Percentiles rank a stretch among this genome's conserved stretches.
Conservation (phyloP, 2,888 invertebrate genomes). For the Acanthopleura granulata region DNA sequence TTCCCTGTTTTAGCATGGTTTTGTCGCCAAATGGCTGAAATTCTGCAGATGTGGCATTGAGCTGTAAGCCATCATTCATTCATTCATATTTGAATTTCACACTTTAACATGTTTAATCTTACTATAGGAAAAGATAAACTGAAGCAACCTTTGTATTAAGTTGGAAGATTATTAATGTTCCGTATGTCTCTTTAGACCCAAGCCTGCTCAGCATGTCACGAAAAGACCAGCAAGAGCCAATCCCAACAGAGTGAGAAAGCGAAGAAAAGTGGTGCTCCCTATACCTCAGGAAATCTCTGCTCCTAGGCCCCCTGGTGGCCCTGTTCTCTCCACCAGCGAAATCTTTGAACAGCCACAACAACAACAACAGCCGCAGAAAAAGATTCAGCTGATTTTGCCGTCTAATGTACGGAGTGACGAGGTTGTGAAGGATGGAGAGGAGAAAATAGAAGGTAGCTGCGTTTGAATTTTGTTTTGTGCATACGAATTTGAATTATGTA, state of each 20-base stretch:
- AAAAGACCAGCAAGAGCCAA: conserved; percentile 33
- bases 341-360: conserved; percentile 54
- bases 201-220: conserved; percentile 60
- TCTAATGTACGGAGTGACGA: conserved; percentile 1
- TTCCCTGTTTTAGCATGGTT: too few relatives aligned
- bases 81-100: too few relatives aligned
- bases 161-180: too few relatives aligned
- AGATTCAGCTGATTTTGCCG: conserved; percentile 51
- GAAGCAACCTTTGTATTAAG: too few relatives aligned
- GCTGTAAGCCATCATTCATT: too few relatives aligned
- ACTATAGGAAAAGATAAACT: too few relatives aligned
- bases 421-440: too few relatives aligned
- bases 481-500: too few relatives aligned
- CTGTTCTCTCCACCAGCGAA: conserved; percentile 56
- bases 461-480: too few relatives aligned
- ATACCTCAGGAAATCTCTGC: conserved; percentile 31
- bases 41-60: too few relatives aligned
- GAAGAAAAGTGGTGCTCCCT: conserved; percentile 69
- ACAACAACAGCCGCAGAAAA: conserved; percentile 73
- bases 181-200: neutral
- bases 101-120: too few relatives aligned
- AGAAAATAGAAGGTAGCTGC: neutral
- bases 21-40: too few relatives aligned
- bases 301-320: conserved; percentile 25
- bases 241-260: conserved; percentile 67